These are phyloP conservation scores for Blennius ocellaris DNA, from an alignment of 2,113 vertebrate genomes.

Conservation along the genomic window DNA sequence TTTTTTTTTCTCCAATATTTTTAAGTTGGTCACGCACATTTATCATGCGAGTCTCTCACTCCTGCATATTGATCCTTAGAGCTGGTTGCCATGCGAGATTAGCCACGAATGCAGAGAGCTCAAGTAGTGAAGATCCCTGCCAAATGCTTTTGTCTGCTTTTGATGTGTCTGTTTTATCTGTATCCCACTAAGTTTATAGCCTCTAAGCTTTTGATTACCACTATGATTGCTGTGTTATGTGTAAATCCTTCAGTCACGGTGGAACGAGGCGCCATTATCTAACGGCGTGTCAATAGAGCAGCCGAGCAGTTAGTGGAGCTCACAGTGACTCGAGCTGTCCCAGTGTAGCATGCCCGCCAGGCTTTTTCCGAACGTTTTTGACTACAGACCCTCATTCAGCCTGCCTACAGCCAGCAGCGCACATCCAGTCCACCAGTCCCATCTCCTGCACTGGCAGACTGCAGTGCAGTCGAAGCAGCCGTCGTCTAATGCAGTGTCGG, in stretches of 20 bases:
- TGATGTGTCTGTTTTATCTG: constrained; percentile 46
- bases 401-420: constrained; percentile 49
- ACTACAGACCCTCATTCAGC: constrained; percentile 56
- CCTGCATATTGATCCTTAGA: constrained; percentile 35
- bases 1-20: neutral
- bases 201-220: constrained; percentile 40
- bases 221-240: constrained; percentile 32
- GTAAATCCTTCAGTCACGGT: constrained; percentile 44
- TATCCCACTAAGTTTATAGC: constrained; percentile 12
- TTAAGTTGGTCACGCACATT: constrained; percentile 1
- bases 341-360: constrained; percentile 65
- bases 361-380: constrained; percentile 73
- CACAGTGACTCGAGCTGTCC: constrained; percentile 45
- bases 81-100: constrained; percentile 36
- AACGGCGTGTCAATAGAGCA: constrained; percentile 57
- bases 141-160: constrained; percentile 46
- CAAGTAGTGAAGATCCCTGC: constrained; percentile 15
- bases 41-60: constrained; percentile 3
- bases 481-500: constrained; percentile 51
- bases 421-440: constrained; percentile 52
- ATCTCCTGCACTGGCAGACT: constrained; percentile 47
- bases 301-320: constrained; percentile 38
- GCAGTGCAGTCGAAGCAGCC: constrained; percentile 66
- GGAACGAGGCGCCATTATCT: constrained; percentile 37
- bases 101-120: constrained; percentile 24